Base-by-base conservation (phyloP, 2,797 vertebrate species). In the Pterois miles region DNA sequence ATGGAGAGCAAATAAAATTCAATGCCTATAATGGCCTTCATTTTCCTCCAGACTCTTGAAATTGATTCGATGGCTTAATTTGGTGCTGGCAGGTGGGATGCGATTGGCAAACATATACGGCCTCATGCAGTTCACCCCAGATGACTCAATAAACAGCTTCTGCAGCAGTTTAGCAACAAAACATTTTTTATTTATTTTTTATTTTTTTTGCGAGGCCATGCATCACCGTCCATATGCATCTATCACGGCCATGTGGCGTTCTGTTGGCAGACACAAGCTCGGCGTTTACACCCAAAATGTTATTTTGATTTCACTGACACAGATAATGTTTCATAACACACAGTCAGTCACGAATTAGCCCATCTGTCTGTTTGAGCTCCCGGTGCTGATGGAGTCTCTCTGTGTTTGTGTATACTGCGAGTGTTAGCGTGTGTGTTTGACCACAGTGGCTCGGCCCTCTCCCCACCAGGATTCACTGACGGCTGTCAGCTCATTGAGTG, bases 251-350 rank as follows among this genome's bases (percentile, higher is more conserved):
- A 85, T 88, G 89, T 91, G 92, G 73, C 4, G 85, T 20, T 56
- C 16, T 14, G 83, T 69, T 91, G 87, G 90, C 93, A 92, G 89
- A 6, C 62, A 33, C 77, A 4, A 65, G 83, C 84, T 76, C 80
- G 18, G 20, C 87, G 81, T 87, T 92, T 93, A 86, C 86, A 86
- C 88, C 87, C 82, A 86, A 84, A 92, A 90, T 89, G 89, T 92
- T 93, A 89, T 92, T 93, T 91, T 93, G 91, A 93, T 94, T 93
- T 90, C 88, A 84, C 90, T 91, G 88, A 93, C 92, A 92, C 91
- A 79, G 86, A 94, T 94, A 93, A 94, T 93, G 91, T 93, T 93
- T 92, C 86, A 90, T 91, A 93, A 92, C 93, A 94, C 92, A 89
- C 84, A 91, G 88, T 87, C 89, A 93, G 91, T 91, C 89, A 91